Evolutionary conservation across 2,888 invertebrate species (phyloP), one percentile per base, ranked within the genome.

Genomic region (Tiliacea aurago): DNA sequence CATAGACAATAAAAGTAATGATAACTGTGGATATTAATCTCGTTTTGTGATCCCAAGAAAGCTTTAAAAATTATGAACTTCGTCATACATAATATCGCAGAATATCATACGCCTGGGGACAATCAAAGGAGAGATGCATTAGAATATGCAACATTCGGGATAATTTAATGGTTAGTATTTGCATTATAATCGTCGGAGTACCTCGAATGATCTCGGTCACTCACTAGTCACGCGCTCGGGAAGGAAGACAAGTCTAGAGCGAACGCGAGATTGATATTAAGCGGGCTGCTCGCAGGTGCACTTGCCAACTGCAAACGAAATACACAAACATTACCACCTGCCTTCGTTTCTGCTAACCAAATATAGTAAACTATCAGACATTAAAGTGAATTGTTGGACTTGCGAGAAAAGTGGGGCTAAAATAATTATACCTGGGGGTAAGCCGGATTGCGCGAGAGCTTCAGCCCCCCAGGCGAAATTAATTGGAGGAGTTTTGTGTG

Each of bases 291-390:
- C 65, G 59, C 68, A 63, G 73, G 68, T 66, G 69, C 43, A 63
- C 71, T 81, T 84, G 73, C 59, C 70, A 81, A 84, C 84, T 83
- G 84, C 73, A 76, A 81, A 84, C 59, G 81, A 82, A 82, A 82
- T 47, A 75, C 28, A 63, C 55, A 75, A 75, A 69, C 20, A 58
- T 77, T 59, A 77, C 47, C 59, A 67, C 47, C 83, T 71, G 67
- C 66, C 58, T 74, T 75, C 62, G 56, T 63, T 70, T 45, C n/a
- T 67, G 49, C 37, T 51, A 43, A 41, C 37, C 13, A 49, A 41
- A 41, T 41, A 45, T 33, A 20, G 58, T 41, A 28, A 53, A 41
- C 41, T 49, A 18, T 18, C 43, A 11, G 11, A n/a, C 64, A 49
- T 33, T 33, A n/a, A 15, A 5, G n/a, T 51, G 28, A n/a, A 28